Base-by-base conservation (phyloP, 2,888 invertebrate genomes). In the Rhodophaea formosa region DNA sequence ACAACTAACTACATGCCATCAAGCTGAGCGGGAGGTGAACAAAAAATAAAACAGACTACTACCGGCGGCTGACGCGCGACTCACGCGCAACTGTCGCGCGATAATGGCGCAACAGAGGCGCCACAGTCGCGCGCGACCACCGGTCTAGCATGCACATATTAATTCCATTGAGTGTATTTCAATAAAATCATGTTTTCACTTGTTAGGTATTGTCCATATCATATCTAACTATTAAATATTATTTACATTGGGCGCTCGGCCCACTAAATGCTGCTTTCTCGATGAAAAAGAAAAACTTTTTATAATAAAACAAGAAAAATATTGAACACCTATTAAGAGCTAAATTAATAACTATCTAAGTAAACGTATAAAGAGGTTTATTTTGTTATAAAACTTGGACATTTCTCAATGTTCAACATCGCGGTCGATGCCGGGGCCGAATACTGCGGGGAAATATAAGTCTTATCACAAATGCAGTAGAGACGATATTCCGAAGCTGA, bases 161-260 rank as follows among this genome's bases (percentile, higher is more conserved):
- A 81, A 86, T 88, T 90, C 82, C 86, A 89, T 86, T 84, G 87
- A 88, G 82, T 88, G 86, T 87, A 84, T 89, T 82, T 88, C 88
- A 89, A 89, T 85, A 88, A 88, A 89, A 86, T 85, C 85, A 82
- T 86, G 75, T 77, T 81, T 87, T 82, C 88, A 90, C 90, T 89
- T 89, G 90, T 91, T 89, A 90, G 88, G 90, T 90, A 91, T 91
- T 89, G 90, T 91, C 90, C 90, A 86, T 88, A 89, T 84, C 78
- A 74, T 86, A 80, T 81, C 88, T 89, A 88, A 80, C 86, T 88
- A 88, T 84, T 82, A 23, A 23, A 81, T 84, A 82, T 79, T 88
- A 88, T 90, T 81, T 90, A 89, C 89, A 89, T 67, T 70, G 71
- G 69, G 59, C 59, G 66, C 65, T 65, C 72, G 74, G 5, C 69